These are phyloP conservation scores for Dryococelus australis DNA, from an alignment of 2,888 invertebrate genomes.

Conservation along the genomic window DNA sequence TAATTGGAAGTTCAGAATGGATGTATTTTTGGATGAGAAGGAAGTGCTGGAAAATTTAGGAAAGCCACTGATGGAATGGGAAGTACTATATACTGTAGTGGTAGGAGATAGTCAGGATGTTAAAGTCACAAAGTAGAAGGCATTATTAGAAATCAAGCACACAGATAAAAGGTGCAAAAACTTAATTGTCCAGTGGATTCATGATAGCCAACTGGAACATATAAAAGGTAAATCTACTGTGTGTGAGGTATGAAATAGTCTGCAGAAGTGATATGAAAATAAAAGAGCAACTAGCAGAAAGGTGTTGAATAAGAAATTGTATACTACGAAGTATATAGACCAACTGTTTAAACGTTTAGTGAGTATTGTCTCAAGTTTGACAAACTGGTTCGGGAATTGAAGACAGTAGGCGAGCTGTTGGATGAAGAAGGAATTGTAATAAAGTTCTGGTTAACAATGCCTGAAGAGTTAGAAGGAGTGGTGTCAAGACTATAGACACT, in stretches of 20 bases:
- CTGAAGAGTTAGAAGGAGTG: not conserved
- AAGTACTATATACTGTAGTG: not conserved
- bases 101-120: constrained; percentile 21
- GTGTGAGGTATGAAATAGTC: not conserved
- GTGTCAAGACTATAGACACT: no score
- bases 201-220: constrained; percentile 21
- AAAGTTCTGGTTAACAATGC: no score
- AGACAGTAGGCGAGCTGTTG: not conserved
- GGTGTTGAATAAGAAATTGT: not conserved
- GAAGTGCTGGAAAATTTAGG: not conserved
- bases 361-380: constrained; percentile 16
- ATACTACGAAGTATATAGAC: constrained; percentile 18
- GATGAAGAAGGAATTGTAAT: constrained; percentile 26
- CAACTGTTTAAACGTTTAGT: not conserved
- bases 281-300: not conserved
- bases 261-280: constrained; percentile 2
- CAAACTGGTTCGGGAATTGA: constrained; percentile 18
- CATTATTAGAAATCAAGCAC: not conserved
- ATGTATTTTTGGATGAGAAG: not conserved
- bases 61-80: not conserved
- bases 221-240: not conserved
- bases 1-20: constrained; percentile 19
- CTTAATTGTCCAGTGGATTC: constrained; percentile 2
- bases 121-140: not conserved
- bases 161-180: constrained; percentile 21